Percentiles rank a stretch among this genome's conserved stretches.
These are phyloP conservation scores for Hypocryptadius cinnamomeus DNA, from an alignment of 2,113 vertebrate species.

Conservation along the genomic window DNA sequence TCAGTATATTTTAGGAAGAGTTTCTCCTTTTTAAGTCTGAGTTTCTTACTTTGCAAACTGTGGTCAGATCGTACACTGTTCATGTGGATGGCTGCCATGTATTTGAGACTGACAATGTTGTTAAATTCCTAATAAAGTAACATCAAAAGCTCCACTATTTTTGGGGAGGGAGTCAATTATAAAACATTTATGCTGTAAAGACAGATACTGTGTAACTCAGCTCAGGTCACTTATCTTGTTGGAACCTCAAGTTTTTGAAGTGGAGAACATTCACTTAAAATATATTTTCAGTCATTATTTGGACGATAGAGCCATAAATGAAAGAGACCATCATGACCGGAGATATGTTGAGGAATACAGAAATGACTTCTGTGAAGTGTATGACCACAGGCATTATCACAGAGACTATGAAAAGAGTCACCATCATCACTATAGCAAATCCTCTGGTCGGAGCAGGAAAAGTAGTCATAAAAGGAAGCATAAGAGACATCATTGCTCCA, in stretches of 20 bases:
- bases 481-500: conserved; percentile 75
- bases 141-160: neutral
- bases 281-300: conserved; percentile 78
- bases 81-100: neutral
- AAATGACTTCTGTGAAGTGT: conserved; percentile 76
- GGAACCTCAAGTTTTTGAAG: conserved; percentile 53
- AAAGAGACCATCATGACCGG: conserved; percentile 76
- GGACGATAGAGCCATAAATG: conserved; percentile 73
- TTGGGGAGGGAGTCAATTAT: conserved; percentile 34
- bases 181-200: conserved; percentile 32
- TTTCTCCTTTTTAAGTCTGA: neutral
- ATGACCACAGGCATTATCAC: conserved; percentile 75
- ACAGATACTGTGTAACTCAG: conserved; percentile 26
- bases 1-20: neutral
- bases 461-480: conserved; percentile 81
- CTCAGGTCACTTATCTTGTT: conserved; percentile 58
- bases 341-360: conserved; percentile 75
- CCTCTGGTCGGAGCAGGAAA: conserved; percentile 81
- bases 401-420: conserved; percentile 78
- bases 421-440: conserved; percentile 90
- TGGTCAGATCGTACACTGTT: neutral
- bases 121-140: conserved; percentile 45
- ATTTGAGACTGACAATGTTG: neutral
- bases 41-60: neutral
- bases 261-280: conserved; percentile 61